Base-by-base conservation (phyloP, 2,113 vertebrate species). In the Neomonachus schauinslandi region DNA sequence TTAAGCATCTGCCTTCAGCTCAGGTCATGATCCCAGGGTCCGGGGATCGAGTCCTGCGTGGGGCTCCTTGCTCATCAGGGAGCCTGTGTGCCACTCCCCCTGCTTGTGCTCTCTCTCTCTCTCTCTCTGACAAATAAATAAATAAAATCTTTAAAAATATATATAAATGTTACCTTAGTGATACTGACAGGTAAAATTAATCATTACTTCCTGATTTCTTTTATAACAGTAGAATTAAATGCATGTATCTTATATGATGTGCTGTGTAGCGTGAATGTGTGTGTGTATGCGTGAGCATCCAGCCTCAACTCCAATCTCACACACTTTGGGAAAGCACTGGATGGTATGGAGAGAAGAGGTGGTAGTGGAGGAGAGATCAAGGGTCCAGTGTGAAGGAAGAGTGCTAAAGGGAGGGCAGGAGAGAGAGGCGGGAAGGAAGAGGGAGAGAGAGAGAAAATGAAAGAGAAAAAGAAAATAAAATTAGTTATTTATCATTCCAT, bases 171-270 rank as follows among this genome's bases (percentile, higher is more conserved):
- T 74, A 42, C 24, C 22, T 89, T 71, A 93, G n/a, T 79, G 36
- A 33, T 80, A 46, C 53, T 95, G 88, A 59, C 14, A 89, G 14
- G 18, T 51, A 65, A 94, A 80, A 92, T 71, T 49, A 79, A 55
- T 85, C 24, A 42, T 22, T 72, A 46, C 10, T 3, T 81, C 2
- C 36, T 95, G 26, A 84, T 81, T 89, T 95, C 4, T 74, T 95
- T 93, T 59, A 22, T 53, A 19, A 89, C 46, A 65, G 5, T 96
- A 67, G 14, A 93, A 93, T 95, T 67, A 95, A 97, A 84, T 81
- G 7, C n/a, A 76, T 67, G 49, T 31, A 42, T 85, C 24, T 86
- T 81, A 9, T 61, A 39, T 84, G 46, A 72, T 65, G 39, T 72
- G 39, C 46, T 49, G 0, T 72, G 5, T 59, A 24, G 0, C 6